phyloP scores from a whole-genome alignment of 2,113 vertebrate species.

The Suricata suricatta region DNA sequence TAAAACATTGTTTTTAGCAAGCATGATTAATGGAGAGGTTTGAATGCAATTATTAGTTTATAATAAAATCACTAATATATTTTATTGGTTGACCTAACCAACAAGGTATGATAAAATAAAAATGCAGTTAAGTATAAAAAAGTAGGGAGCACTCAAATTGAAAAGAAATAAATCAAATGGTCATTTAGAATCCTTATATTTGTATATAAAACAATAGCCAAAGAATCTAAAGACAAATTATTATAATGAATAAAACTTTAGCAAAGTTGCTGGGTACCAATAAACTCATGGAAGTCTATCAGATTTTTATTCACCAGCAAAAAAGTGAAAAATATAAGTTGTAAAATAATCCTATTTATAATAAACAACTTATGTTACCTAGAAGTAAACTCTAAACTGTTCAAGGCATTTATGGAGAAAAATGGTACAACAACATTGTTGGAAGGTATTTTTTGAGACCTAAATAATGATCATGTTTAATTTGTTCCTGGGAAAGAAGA shows the following conservation, averaged over 20 bases:
- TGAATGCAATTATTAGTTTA: slow-evolving; percentile 45
- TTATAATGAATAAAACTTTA: neutral
- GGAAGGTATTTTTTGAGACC: neutral
- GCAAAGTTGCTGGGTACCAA: neutral
- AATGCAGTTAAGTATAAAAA: slow-evolving; percentile 36
- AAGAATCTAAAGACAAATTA: slow-evolving; percentile 16
- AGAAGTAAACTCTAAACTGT: neutral
- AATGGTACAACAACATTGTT: neutral
- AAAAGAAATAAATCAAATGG: neutral
- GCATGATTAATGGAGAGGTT: neutral
- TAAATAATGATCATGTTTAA: neutral
- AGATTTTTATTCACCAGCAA: neutral
- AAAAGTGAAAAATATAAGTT: neutral
- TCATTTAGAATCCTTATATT: neutral
- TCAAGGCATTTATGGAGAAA: neutral
- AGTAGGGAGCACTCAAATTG: neutral
- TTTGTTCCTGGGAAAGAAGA: neutral
- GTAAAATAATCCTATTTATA: neutral
- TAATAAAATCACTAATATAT: neutral
- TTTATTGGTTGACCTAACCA: neutral
- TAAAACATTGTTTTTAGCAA: neutral
- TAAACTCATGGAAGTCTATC: neutral
- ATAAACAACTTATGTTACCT: neutral
- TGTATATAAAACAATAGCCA: neutral
- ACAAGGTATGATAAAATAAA: neutral